Conservation (phyloP, 2,888 invertebrate genomes). For the Esperia sulphurella region DNA sequence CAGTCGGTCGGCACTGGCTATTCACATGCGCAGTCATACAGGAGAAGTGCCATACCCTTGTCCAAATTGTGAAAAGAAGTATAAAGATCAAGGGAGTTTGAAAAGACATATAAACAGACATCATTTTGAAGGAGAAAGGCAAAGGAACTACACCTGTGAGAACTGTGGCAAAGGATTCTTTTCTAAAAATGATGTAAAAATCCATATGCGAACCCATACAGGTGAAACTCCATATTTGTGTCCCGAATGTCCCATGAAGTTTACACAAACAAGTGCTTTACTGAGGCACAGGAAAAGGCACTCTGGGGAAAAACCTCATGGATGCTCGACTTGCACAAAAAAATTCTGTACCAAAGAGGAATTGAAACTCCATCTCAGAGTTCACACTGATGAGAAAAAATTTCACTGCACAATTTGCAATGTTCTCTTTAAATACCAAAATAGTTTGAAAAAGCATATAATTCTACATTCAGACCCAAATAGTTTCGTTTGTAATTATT, state of each 20-base stretch:
- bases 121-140: constrained; percentile 34
- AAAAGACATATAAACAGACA: constrained; percentile 50
- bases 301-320: constrained; percentile 41
- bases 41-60: constrained; percentile 48
- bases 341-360: constrained; percentile 55
- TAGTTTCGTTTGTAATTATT: constrained; percentile 56
- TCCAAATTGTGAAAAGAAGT: constrained; percentile 48
- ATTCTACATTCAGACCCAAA: constrained; percentile 47
- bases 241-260: constrained; percentile 42
- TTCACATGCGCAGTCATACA: constrained; percentile 54
- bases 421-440: constrained; percentile 66
- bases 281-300: constrained; percentile 50
- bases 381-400: constrained; percentile 51
- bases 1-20: constrained; percentile 38
- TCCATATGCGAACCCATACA: constrained; percentile 60
- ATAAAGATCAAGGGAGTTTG: constrained; percentile 46
- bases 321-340: constrained; percentile 51
- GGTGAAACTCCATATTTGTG: constrained; percentile 63
- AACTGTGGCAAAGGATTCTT: constrained; percentile 61
- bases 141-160: constrained; percentile 55
- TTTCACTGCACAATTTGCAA: constrained; percentile 60
- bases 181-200: constrained; percentile 46
- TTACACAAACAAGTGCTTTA: constrained; percentile 51
- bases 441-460: constrained; percentile 73
- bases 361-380: constrained; percentile 44